Evolutionary conservation across 2,113 vertebrate genomes (phyloP).

Genomic region (Pedionomus torquatus): DNA sequence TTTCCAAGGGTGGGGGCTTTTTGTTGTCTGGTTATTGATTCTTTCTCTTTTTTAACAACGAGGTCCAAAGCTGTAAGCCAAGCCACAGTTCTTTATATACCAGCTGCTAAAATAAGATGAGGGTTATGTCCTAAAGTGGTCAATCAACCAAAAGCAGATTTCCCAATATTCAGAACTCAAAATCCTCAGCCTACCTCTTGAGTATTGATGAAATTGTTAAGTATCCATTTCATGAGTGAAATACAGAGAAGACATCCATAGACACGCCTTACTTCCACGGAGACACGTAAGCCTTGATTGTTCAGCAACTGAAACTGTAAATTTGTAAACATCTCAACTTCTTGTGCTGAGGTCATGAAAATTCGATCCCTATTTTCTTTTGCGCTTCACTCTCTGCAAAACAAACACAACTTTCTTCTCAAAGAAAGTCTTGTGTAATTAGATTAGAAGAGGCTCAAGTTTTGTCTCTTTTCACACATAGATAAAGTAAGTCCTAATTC

Average conservation of each 20-base stretch:
- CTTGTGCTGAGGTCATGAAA: background rate
- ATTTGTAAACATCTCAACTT: background rate
- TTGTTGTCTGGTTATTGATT: background rate
- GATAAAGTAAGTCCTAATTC: background rate
- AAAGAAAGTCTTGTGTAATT: background rate
- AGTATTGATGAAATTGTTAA: too few species aligned
- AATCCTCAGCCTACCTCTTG: background rate
- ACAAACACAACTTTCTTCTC: background rate
- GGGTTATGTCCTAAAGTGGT: background rate
- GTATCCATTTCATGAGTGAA: background rate
- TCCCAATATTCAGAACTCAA: background rate
- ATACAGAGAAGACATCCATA: background rate
- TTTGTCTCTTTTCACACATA: background rate
- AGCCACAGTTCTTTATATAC: background rate
- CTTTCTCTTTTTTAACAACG: too few species aligned
- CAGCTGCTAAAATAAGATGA: background rate
- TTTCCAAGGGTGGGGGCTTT: background rate
- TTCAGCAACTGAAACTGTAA: background rate
- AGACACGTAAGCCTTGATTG: background rate
- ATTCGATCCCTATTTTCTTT: background rate
- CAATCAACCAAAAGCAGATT: background rate
- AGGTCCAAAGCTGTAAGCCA: background rate
- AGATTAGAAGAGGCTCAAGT: background rate
- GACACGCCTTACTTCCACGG: background rate
- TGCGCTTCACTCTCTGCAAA: background rate